Evolutionary conservation across 2,113 vertebrate species (phyloP), one percentile per base, ranked within the genome.

Genomic region (Setophaga kirtlandii): DNA sequence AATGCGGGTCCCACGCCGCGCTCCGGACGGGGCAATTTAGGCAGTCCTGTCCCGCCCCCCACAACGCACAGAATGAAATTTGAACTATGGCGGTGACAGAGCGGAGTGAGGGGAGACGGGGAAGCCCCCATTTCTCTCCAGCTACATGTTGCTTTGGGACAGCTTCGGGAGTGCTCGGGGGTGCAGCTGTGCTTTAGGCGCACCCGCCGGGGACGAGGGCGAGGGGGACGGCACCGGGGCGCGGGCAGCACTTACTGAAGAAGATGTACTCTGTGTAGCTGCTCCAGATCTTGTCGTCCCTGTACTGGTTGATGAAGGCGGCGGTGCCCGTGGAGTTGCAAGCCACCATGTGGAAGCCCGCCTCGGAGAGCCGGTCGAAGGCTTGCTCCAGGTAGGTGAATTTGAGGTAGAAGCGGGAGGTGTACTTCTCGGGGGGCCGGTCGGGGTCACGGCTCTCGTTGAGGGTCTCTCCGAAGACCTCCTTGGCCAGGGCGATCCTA

Each of bases 281-380:
- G 98, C 98, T 99, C 98, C 99, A 99, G 94, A 98, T 98, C 97
- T 98, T 99, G 97, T 99, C 99, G 14, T 99, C 98, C 91, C 98
- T 96, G 94, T 99, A 98, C 97, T 99, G 98, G 97, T 98, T 98
- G 93, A 98, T 97, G 90, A 98, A 98, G 62, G 98, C 98, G 59
- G 98, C 98, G 90, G 98, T 99, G 93, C 99, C 99, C 2, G 99
- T 99, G 71, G 99, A 99, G 88, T 99, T 99, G 96, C 99, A 99
- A 70, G 98, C 98, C 98, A 99, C 99, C 99, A 99, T 99, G 96
- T 99, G 99, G 96, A 99, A 99, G 91, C 99, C 99, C 97, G 93
- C 98, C 94, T 99, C 98, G 9, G 98, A 98, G 16, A 99, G 98
- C 74, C 98, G 97, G 92, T 99, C 99, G 83, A 99, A 99, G 6